Conservation (phyloP, 2,888 invertebrate species). For the Andrena trimmerana region DNA sequence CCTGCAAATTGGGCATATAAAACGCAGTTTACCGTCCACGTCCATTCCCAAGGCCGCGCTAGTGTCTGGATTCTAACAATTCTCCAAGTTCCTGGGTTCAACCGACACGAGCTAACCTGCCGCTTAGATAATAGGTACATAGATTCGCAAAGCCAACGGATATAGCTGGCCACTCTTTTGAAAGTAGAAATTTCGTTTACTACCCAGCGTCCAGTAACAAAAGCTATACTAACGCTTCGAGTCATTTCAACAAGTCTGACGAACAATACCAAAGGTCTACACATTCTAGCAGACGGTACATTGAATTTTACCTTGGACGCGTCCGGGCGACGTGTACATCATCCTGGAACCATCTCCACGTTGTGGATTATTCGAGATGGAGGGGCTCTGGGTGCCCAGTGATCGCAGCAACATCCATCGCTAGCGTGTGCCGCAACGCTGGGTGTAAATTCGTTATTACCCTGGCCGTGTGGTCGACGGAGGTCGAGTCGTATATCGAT, state of each 20-base stretch:
- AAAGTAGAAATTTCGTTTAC: not conserved
- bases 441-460: constrained; percentile 58
- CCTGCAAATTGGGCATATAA: constrained; percentile 40
- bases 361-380: no score
- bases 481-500: constrained; percentile 63
- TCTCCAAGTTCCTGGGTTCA: constrained; percentile 40
- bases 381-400: no score
- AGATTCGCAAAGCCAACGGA: no score
- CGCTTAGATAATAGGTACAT: not conserved
- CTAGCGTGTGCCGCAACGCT: constrained; percentile 46
- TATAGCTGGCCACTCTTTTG: not conserved
- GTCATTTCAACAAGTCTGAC: no score
- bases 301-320: no score
- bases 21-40: constrained; percentile 46
- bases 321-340: no score
- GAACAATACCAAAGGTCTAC: no score
- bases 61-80: constrained; percentile 46
- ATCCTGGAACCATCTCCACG: no score
- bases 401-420: not conserved
- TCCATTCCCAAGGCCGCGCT: constrained; percentile 11
- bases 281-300: no score
- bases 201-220: not conserved
- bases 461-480: constrained; percentile 33
- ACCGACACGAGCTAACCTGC: not conserved
- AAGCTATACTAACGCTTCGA: no score